These are phyloP conservation scores for Cremastinae sp. DNA, from an alignment of 2,888 invertebrate genomes.

Conservation along the genomic window DNA sequence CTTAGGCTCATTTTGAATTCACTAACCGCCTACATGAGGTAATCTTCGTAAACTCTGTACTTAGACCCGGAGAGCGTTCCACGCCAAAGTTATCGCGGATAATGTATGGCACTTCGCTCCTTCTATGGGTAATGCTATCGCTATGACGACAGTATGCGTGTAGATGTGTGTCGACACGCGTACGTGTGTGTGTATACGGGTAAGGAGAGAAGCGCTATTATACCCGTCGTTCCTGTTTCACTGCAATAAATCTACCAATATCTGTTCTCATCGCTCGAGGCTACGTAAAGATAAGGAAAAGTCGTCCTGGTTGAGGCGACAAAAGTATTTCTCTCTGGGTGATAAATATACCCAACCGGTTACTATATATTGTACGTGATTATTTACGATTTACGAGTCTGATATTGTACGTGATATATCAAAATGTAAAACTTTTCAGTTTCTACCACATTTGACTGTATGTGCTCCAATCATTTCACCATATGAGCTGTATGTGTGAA, in stretches of 20 bases:
- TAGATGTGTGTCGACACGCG: neutral
- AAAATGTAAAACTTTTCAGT: no score
- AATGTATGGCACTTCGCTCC: slow-evolving; percentile 54
- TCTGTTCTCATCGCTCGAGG: slow-evolving; percentile 56
- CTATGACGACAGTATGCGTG: slow-evolving; percentile 22
- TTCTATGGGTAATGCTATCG: slow-evolving; percentile 47
- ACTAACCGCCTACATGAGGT: slow-evolving; percentile 55
- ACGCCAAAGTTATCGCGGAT: slow-evolving; percentile 57
- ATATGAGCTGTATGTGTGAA: slow-evolving; percentile 7
- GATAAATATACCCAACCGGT: neutral
- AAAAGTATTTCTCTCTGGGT: slow-evolving; percentile 49
- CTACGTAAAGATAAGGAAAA: slow-evolving; percentile 53
- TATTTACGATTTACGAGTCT: slow-evolving; percentile 22
- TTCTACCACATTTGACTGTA: neutral
- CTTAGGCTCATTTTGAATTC: slow-evolving; percentile 57
- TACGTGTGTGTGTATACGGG: neutral
- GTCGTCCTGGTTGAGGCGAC: slow-evolving; percentile 49
- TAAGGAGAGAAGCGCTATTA: slow-evolving; percentile 39
- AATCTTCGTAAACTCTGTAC: slow-evolving; percentile 59
- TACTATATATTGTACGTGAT: slow-evolving; percentile 32
- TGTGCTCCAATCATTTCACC: slow-evolving; percentile 25
- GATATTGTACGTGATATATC: slow-evolving; percentile 1
- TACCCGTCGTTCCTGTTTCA: slow-evolving; percentile 54
- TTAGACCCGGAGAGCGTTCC: slow-evolving; percentile 39
- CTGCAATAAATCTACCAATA: slow-evolving; percentile 58